These are phyloP conservation scores for Ichneumon xanthorius DNA, from an alignment of 2,888 invertebrate genomes.

Conservation along the genomic window DNA sequence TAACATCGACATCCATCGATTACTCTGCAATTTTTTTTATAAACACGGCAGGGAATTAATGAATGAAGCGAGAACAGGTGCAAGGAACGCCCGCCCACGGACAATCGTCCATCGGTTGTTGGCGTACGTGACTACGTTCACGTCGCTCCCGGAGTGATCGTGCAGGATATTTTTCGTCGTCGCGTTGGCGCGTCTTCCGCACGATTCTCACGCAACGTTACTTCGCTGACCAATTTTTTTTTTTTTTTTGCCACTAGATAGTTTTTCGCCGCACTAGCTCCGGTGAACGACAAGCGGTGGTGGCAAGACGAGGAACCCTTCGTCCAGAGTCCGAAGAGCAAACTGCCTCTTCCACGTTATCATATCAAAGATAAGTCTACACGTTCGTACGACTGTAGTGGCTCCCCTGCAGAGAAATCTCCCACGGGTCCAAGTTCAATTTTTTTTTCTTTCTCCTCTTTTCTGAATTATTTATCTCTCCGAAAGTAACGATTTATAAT, in stretches of 20 bases:
- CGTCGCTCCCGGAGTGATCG: slow-evolving; percentile 19
- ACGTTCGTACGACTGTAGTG: not conserved
- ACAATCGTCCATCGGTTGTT: not conserved
- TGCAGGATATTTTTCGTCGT: not conserved
- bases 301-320: not conserved
- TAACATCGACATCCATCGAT: not conserved
- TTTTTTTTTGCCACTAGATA: not conserved
- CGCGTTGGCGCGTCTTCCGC: not conserved
- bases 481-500: not conserved
- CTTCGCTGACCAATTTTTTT: not conserved
- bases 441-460: slow-evolving; percentile 22
- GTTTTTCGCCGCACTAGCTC: slow-evolving; percentile 30
- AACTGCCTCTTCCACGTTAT: not conserved
- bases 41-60: not conserved
- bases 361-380: not conserved
- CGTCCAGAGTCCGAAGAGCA: not conserved
- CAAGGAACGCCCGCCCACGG: not conserved
- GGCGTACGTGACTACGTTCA: slow-evolving; percentile 60
- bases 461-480: slow-evolving; percentile 2
- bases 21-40: not conserved
- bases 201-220: not conserved
- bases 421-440: slow-evolving; percentile 52
- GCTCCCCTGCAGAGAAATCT: slow-evolving; percentile 63
- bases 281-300: slow-evolving; percentile 2
- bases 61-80: slow-evolving; percentile 16